Base-by-base conservation (phyloP, 1,140 invertebrate genomes). In the Antheraea pernyi region DNA sequence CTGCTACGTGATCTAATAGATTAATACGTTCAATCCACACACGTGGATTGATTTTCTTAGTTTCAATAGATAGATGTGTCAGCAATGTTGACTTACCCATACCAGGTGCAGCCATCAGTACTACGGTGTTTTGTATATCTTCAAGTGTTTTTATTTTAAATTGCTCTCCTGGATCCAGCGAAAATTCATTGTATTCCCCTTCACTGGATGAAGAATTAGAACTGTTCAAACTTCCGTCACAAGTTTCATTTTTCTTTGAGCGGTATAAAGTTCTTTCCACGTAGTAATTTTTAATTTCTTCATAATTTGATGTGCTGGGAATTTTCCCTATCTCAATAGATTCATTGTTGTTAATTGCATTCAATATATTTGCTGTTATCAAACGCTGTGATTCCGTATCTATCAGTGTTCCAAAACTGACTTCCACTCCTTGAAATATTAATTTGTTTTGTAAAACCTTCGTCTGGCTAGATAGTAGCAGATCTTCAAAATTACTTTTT, bases 61-160 rank as follows among this genome's bases (percentile, higher is more conserved):
- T 67, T 67, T 67, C 37, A 3, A 67, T 16, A 7, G 69, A 70
- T 19, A 70, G 37, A 60, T 70, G 65, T 22, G 64, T 70, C 3
- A 70, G 65, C 19, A 70, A 46, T 22, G 69, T 66, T 19, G 69
- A 70, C 19, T 70, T 70, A 0, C 69, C 69, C 65, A 70, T 70
- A 19, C 69, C 69, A 0, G 69, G 64, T 5, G 59, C 69, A 16
- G 59, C 48, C 13, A 70, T 2, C 8, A 70, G 19, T 19, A 62
- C 36, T 7, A 53, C 19, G 10, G 64, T 48, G 9, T 70, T 19
- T 37, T 42, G 8, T 18, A 65, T 59, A 30, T 70, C 53, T n/a
- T 30, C 13, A 22, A 48, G 59, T 2, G 68, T 60, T 39, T 61
- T 7, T 59, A 19, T 30, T n/a, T 19, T 7, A 16, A 46, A 13